Conservation (phyloP, 2,888 invertebrate species). For the Eurytoma californica region DNA sequence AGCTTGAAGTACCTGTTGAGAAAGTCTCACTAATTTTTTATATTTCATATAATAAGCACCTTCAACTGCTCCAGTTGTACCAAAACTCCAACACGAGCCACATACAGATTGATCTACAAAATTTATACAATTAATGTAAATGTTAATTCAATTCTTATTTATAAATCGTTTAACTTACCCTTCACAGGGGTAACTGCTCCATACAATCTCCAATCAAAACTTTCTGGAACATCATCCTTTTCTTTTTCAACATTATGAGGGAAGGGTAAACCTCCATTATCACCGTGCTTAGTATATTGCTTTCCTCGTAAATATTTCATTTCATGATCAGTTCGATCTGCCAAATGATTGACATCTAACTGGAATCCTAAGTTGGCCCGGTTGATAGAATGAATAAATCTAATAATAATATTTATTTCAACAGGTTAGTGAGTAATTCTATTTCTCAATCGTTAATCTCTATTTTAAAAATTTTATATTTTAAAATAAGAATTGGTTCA, state of each 20-base stretch:
- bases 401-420: constrained; percentile 63
- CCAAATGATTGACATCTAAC: constrained; percentile 90
- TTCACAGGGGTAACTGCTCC: constrained; percentile 96
- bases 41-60: constrained; percentile 92
- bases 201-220: constrained; percentile 91
- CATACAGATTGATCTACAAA: constrained; percentile 95
- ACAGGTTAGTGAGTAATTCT: background rate
- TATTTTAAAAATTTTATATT: background rate
- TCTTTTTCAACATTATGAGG: constrained; percentile 80
- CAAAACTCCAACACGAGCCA: constrained; percentile 98
- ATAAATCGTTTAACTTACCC: constrained; percentile 77
- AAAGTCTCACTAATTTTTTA: constrained; percentile 87
- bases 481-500: background rate
- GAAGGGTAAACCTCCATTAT: constrained; percentile 88
- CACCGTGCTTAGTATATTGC: constrained; percentile 77
- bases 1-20: constrained; percentile 82
- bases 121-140: constrained; percentile 12
- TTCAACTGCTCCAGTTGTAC: constrained; percentile 94
- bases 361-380: constrained; percentile 84
- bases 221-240: constrained; percentile 81
- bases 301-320: constrained; percentile 85
- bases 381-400: constrained; percentile 88
- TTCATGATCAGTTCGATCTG: constrained; percentile 88
- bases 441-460: background rate
- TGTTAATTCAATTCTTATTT: constrained; percentile 14